phyloP scores from a whole-genome alignment of 2,797 vertebrate species.

The Scarus forsteni region DNA sequence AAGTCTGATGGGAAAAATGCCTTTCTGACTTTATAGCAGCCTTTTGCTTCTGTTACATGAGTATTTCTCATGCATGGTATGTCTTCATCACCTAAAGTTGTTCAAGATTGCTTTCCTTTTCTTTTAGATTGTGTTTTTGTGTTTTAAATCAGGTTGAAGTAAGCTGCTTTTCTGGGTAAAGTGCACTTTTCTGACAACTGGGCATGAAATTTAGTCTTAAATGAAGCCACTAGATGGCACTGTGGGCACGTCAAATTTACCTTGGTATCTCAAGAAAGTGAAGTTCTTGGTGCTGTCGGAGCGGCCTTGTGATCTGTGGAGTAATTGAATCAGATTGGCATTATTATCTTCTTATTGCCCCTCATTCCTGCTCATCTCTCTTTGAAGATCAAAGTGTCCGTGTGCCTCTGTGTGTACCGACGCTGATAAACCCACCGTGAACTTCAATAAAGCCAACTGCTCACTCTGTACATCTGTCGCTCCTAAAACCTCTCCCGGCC shows the following conservation, averaged over 20 bases:
- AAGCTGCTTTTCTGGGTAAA: not conserved
- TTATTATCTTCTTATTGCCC: constrained; percentile 82
- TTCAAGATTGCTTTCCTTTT: too few species aligned
- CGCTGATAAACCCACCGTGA: constrained; percentile 76
- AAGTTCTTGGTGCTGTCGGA: constrained; percentile 14
- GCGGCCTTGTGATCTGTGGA: constrained; percentile 64
- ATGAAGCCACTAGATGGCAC: constrained; percentile 76
- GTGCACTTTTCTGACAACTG: not conserved
- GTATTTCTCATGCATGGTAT: too few species aligned
- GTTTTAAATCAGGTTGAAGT: not conserved
- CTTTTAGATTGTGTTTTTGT: not conserved
- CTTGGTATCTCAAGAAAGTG: not conserved
- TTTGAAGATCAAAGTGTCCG: constrained; percentile 85
- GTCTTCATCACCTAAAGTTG: too few species aligned
- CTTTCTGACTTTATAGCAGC: too few species aligned
- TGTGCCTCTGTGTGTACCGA: constrained; percentile 70
- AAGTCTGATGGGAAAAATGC: too few species aligned
- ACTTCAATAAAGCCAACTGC: constrained; percentile 80
- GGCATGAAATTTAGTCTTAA: not conserved
- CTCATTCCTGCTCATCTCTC: constrained; percentile 78
- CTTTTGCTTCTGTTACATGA: too few species aligned
- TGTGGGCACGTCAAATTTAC: constrained; percentile 58
- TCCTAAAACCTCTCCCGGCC: constrained; percentile 4
- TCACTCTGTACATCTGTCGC: constrained; percentile 60
- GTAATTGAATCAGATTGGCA: constrained; percentile 76